These are phyloP conservation scores for Tenebrosternarchus preto DNA, from an alignment of 2,113 vertebrate species.

Conservation along the genomic window DNA sequence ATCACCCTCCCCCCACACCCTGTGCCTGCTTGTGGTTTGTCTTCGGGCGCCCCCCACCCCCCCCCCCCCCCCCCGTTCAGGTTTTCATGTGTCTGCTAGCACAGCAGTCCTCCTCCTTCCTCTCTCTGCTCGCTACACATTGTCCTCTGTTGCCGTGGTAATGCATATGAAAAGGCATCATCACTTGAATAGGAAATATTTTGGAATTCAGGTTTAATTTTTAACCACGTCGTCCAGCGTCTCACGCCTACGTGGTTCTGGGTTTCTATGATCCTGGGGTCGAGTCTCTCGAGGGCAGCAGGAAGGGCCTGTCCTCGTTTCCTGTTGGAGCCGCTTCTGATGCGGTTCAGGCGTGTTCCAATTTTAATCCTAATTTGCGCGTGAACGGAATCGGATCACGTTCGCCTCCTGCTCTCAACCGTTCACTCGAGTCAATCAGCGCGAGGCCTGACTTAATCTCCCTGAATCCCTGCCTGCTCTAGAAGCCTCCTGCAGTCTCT, in stretches of 20 bases:
- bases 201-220: slow-evolving; percentile 31
- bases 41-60: too few relatives aligned
- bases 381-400: neutral
- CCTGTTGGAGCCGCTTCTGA: too few relatives aligned
- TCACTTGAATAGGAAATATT: slow-evolving; percentile 17
- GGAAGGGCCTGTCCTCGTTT: too few relatives aligned
- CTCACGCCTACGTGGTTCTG: neutral
- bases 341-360: too few relatives aligned
- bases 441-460: neutral
- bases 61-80: too few relatives aligned
- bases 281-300: too few relatives aligned
- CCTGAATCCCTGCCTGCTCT: neutral
- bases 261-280: neutral
- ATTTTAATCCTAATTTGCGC: too few relatives aligned
- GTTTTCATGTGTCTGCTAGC: neutral
- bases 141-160: slow-evolving; percentile 50
- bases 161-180: slow-evolving; percentile 47
- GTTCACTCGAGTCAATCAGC: neutral
- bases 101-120: neutral
- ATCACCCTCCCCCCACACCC: too few relatives aligned
- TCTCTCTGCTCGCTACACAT: slow-evolving; percentile 14
- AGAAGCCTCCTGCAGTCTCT: neutral
- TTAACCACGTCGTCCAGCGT: neutral
- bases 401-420: neutral
- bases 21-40: too few relatives aligned